Percentiles rank a stretch among this genome's conserved stretches.
These are phyloP conservation scores for Notothenia coriiceps DNA, from an alignment of 2,113 vertebrate genomes.

Conservation along the genomic window DNA sequence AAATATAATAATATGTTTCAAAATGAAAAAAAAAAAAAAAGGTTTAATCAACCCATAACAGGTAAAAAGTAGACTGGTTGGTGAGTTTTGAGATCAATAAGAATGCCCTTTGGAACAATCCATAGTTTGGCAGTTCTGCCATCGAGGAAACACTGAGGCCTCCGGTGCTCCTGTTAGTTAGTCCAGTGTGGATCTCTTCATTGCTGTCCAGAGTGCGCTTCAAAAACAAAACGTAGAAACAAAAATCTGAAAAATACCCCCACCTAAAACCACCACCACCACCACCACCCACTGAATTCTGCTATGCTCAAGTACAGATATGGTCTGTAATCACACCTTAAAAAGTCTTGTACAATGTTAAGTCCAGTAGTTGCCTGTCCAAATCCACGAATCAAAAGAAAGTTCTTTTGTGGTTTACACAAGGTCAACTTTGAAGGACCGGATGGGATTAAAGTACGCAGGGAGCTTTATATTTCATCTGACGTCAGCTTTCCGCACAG, in stretches of 20 bases:
- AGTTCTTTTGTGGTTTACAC: constrained; percentile 60
- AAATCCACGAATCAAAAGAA: constrained; percentile 67
- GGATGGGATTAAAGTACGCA: constrained; percentile 63
- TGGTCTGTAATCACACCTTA: constrained; percentile 47
- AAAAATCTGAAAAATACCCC: constrained; percentile 63
- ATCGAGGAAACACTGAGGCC: constrained; percentile 68
- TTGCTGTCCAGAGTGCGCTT: constrained; percentile 77
- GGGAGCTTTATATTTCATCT: constrained; percentile 46
- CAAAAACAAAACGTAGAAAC: constrained; percentile 50
- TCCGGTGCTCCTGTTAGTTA: constrained; percentile 63
- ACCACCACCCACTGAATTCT: constrained; percentile 71
- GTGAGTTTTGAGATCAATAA: constrained; percentile 76
- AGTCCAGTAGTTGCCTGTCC: constrained; percentile 69
- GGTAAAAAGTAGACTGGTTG: constrained; percentile 73
- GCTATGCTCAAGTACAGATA: constrained; percentile 77
- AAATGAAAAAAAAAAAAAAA: constrained; percentile 71
- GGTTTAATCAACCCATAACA: constrained; percentile 75
- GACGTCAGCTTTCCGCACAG: constrained; percentile 47
- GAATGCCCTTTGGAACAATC: constrained; percentile 83
- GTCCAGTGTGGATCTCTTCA: constrained; percentile 79
- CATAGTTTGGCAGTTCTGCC: constrained; percentile 68
- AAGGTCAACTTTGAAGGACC: constrained; percentile 63
- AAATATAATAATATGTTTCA: constrained; percentile 82
- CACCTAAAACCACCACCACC: constrained; percentile 53
- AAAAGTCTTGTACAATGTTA: constrained; percentile 60